These are phyloP conservation scores for Eupithecia subfuscata DNA, from an alignment of 2,888 invertebrate species.

Conservation along the genomic window DNA sequence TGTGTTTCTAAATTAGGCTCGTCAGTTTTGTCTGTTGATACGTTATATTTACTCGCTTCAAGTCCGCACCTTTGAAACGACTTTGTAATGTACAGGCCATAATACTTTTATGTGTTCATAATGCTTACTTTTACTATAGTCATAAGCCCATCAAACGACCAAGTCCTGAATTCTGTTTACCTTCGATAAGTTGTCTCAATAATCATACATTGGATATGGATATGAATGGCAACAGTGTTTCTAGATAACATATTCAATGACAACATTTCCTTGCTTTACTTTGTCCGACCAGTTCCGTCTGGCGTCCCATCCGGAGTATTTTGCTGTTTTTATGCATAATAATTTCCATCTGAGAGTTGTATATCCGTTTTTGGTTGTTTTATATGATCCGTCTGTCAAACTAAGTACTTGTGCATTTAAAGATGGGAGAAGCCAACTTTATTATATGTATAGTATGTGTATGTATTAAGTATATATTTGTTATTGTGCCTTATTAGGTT, in stretches of 20 bases:
- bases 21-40: not conserved
- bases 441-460: too few relatives aligned
- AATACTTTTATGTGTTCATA: slow-evolving; percentile 14
- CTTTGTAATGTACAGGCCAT: not conserved
- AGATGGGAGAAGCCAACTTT: slow-evolving; percentile 17
- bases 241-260: slow-evolving; percentile 7
- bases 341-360: slow-evolving; percentile 3
- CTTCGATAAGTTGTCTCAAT: slow-evolving; percentile 18
- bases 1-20: slow-evolving; percentile 8
- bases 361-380: not conserved
- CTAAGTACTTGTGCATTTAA: not conserved
- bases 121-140: slow-evolving; percentile 12
- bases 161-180: slow-evolving; percentile 10
- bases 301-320: slow-evolving; percentile 13
- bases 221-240: slow-evolving; percentile 6
- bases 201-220: not conserved
- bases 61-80: not conserved
- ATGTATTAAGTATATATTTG: too few relatives aligned
- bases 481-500: slow-evolving; percentile 50
- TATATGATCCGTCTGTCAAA: not conserved
- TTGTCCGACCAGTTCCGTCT: slow-evolving; percentile 1
- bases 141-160: slow-evolving; percentile 10
- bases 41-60: not conserved
- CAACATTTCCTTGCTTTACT: slow-evolving; percentile 2
- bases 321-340: not conserved